A percentile compares a stretch with the other conserved stretches of the same genome.
phyloP scores from a whole-genome alignment of 2,797 vertebrate species.

The Prunella strophiata region DNA sequence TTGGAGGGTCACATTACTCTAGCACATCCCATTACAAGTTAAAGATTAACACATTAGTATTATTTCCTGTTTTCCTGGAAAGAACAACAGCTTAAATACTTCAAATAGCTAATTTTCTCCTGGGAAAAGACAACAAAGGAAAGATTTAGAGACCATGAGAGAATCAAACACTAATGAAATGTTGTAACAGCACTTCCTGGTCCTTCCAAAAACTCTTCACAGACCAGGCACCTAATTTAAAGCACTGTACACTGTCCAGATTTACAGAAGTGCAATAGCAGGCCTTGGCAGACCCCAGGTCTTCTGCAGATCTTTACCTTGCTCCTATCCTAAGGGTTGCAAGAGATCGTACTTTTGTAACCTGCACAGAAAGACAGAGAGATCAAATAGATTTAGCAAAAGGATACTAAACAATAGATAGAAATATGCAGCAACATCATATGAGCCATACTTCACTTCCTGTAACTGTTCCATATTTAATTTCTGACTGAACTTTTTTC shows the following conservation, averaged over 20 bases:
- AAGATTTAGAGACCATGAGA: constrained; percentile 14
- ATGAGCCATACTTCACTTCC: not conserved
- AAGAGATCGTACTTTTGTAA: constrained; percentile 69
- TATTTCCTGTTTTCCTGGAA: not conserved
- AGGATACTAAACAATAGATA: not conserved
- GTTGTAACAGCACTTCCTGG: constrained; percentile 8
- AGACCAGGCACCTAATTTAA: constrained; percentile 45
- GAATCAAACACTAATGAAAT: not conserved
- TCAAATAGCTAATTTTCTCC: constrained; percentile 36
- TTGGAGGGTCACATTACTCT: not conserved
- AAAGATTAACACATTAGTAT: not conserved
- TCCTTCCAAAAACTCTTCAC: constrained; percentile 54
- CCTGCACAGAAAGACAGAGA: constrained; percentile 74
- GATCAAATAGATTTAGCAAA: constrained; percentile 58
- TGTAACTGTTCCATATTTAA: not conserved
- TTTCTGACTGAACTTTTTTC: not conserved
- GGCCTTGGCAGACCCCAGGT: constrained; percentile 66
- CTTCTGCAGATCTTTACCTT: constrained; percentile 63
- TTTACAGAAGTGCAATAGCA: constrained; percentile 56
- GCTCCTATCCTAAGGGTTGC: constrained; percentile 70
- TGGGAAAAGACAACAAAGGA: constrained; percentile 32
- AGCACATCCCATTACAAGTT: not conserved
- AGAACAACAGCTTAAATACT: constrained; percentile 25
- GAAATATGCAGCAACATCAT: not conserved
- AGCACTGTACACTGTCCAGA: constrained; percentile 42